phyloP scores from a whole-genome alignment of 35 echinoderm and acorn worm species.

The Stichopus chloronotus region DNA sequence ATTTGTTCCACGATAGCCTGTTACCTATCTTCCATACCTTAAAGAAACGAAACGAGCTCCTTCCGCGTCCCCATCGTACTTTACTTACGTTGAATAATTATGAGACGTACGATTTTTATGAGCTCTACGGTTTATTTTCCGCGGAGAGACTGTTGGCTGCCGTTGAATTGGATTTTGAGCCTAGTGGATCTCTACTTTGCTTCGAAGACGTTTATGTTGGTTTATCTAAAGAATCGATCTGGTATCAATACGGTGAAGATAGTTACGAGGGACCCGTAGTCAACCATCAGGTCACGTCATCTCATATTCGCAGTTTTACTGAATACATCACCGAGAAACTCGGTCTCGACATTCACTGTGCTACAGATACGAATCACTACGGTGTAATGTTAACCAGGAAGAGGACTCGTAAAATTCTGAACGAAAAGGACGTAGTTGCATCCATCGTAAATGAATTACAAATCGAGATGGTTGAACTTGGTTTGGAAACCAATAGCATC shows the following conservation, averaged over 20 bases:
- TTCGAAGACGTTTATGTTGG: constrained; percentile 14
- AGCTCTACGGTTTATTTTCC: background rate
- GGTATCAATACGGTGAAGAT: constrained; percentile 24
- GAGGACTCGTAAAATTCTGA: constrained; percentile 1
- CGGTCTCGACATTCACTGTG: background rate
- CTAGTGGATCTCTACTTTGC: background rate
- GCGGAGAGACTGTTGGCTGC: background rate
- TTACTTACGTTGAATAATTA: background rate
- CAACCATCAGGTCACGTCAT: background rate
- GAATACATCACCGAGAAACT: background rate
- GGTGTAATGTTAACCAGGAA: constrained; percentile 13
- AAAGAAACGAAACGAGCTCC: background rate
- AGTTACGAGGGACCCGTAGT: background rate
- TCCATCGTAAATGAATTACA: background rate
- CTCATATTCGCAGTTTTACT: background rate
- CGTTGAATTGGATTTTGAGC: background rate
- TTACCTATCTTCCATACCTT: constrained; percentile 1
- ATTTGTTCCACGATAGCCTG: background rate
- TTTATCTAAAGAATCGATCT: background rate
- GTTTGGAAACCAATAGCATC: background rate
- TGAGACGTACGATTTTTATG: background rate
- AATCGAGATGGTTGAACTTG: background rate
- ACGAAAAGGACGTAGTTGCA: background rate
- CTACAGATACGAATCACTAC: background rate
- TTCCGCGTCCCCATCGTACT: background rate